Conservation (phyloP, 2,888 invertebrate species). For the Dolomedes plantarius region DNA sequence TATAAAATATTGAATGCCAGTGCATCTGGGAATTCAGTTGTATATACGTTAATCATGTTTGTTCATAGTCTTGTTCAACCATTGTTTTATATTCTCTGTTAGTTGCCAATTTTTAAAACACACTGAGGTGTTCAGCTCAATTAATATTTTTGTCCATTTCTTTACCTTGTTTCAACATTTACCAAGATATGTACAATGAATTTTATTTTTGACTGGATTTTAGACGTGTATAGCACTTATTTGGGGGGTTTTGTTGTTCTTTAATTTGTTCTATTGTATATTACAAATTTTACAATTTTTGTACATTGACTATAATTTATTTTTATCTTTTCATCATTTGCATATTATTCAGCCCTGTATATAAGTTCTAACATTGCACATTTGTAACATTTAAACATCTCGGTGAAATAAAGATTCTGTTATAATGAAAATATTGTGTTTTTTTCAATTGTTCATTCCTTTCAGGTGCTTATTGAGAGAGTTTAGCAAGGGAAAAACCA, state of each 20-base stretch:
- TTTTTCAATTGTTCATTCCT: too few relatives aligned
- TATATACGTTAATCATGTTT: background rate
- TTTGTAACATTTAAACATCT: constrained; percentile 52
- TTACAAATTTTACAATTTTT: constrained; percentile 47
- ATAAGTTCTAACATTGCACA: constrained; percentile 55
- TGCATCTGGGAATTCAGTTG: background rate
- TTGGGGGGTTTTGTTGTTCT: constrained; percentile 29
- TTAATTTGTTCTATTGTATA: constrained; percentile 23
- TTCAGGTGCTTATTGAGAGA: too few relatives aligned
- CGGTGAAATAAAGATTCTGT: constrained; percentile 49
- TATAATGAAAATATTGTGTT: constrained; percentile 3
- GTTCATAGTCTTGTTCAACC: background rate
- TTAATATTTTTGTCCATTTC: constrained; percentile 8
- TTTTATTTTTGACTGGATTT: constrained; percentile 25
- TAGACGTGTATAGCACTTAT: constrained; percentile 19
- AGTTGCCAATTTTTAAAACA: constrained; percentile 43
- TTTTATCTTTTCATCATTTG: constrained; percentile 37
- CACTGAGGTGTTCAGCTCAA: constrained; percentile 52
- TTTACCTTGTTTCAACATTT: background rate
- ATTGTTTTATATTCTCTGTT: background rate
- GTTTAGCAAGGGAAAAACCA: too few relatives aligned
- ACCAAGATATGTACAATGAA: background rate
- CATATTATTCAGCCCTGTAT: constrained; percentile 37
- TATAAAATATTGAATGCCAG: background rate
- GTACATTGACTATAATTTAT: constrained; percentile 52